Evolutionary conservation across 2,797 vertebrate species (phyloP).

Genomic region (Ceyx erithaca): DNA sequence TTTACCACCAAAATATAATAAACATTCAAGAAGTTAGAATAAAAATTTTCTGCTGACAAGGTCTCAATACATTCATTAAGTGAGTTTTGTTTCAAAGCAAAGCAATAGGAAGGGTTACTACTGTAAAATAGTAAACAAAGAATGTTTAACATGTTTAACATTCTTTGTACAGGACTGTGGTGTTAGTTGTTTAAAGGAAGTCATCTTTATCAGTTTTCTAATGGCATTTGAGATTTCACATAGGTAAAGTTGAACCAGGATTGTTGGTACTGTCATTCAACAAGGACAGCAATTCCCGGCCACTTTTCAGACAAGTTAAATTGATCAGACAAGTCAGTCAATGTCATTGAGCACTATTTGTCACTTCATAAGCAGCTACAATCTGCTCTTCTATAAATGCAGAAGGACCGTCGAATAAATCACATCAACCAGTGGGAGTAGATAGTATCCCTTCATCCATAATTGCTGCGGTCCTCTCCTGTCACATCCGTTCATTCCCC

Average conservation of each 20-base stretch:
- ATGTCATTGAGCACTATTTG: constrained; percentile 85
- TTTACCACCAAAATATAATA: background rate
- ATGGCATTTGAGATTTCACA: constrained; percentile 8
- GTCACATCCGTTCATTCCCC: constrained; percentile 83
- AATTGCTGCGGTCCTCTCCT: constrained; percentile 88
- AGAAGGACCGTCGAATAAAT: constrained; percentile 87
- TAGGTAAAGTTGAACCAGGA: constrained; percentile 56
- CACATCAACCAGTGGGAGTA: constrained; percentile 89
- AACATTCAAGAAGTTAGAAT: constrained; percentile 8
- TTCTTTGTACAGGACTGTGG: background rate
- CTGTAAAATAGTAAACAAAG: too few species aligned
- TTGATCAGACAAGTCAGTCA: constrained; percentile 93
- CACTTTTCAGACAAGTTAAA: constrained; percentile 83
- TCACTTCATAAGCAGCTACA: constrained; percentile 85
- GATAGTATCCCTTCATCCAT: constrained; percentile 87
- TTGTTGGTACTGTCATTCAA: constrained; percentile 77
- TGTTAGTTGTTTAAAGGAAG: background rate
- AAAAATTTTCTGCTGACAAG: background rate
- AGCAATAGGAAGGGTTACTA: background rate
- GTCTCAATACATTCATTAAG: background rate
- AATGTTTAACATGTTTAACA: background rate
- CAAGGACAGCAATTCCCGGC: constrained; percentile 77
- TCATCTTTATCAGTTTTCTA: constrained; percentile 5
- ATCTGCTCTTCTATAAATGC: constrained; percentile 82
- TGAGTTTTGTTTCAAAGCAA: background rate